Percentiles rank a stretch among this genome's conserved stretches.
These are phyloP conservation scores for Picus viridis DNA, from an alignment of 2,797 vertebrate species.

Conservation along the genomic window DNA sequence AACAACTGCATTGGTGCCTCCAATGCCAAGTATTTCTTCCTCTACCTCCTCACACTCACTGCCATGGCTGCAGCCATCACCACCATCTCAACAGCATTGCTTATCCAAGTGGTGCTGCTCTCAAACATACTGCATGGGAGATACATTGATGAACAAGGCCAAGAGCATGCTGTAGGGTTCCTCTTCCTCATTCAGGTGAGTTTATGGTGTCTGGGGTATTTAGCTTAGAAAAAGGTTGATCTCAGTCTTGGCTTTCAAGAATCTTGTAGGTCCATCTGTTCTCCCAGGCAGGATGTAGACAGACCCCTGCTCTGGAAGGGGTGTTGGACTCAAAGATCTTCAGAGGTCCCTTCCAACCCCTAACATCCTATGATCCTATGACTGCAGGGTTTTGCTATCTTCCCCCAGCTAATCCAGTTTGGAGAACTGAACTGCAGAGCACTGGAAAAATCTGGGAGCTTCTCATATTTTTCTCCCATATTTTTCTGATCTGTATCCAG, in stretches of 20 bases:
- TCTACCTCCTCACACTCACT: slow-evolving; percentile 87
- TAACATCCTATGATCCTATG: no score
- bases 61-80: slow-evolving; percentile 80
- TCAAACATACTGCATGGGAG: slow-evolving; percentile 79
- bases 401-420: not conserved
- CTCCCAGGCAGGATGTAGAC: not conserved
- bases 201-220: not conserved
- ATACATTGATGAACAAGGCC: slow-evolving; percentile 84
- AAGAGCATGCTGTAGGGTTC: slow-evolving; percentile 77
- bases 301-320: no score
- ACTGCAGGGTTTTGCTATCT: not conserved
- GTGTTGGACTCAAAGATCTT: no score
- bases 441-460: fast-evolving
- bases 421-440: not conserved
- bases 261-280: not conserved
- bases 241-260: not conserved
- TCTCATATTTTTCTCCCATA: not conserved
- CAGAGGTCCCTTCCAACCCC: no score
- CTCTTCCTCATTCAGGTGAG: slow-evolving; percentile 87
- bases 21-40: slow-evolving; percentile 87
- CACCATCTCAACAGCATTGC: slow-evolving; percentile 78
- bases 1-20: slow-evolving; percentile 94
- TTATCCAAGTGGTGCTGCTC: slow-evolving; percentile 81
- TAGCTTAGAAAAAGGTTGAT: not conserved
- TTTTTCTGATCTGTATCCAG: not conserved